Evolutionary conservation across 2,888 invertebrate species (phyloP), one percentile per base, ranked within the genome.

Genomic region (Cataglyphis altisquamis): DNA sequence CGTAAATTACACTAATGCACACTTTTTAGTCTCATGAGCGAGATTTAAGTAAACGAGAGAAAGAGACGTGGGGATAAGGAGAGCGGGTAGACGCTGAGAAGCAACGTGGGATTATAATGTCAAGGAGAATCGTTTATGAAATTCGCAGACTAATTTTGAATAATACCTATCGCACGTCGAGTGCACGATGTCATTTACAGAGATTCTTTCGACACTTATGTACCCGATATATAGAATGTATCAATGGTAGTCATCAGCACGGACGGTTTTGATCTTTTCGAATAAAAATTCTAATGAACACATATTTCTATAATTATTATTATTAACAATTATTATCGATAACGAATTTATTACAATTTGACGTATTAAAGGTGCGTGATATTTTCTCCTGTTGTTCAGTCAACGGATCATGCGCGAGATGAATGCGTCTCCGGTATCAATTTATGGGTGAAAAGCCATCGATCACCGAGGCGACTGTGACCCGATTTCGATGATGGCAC

Each of bases 1-100:
- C 82, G 90, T 91, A 91, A 91, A 92, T 92, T 90, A 91, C 87
- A 77, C 84, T 87, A 89, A 90, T 86, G 84, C 83, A 84, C 83
- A 86, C 82, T 88, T 87, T 88, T 90, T 89, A 84, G 86, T 89
- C 86, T 88, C 86, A 84, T 86, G 87, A 83, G 85, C 73, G 85
- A 86, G 88, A 90, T 90, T 88, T 85, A 83, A 87, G 84, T 82
- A 75, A 74, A 84, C 60, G 86, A 83, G 75, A 82, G 83, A 52
- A 84, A 68, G 66, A 64, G 48, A 72, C 52, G n/a, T 48, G 41
- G 48, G 21, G 0, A 39, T 25, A 74, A 62, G 62, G 5, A 57
- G 77, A 82, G 3, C 15, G 9, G n/a, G 21, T 29, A 15, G 15
- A 32, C 57, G 67, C 48, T 75, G 70, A 86, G 86, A 80, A 64